Base-by-base conservation (phyloP, 2,888 invertebrate genomes). In the Drosophila infuscata region DNA sequence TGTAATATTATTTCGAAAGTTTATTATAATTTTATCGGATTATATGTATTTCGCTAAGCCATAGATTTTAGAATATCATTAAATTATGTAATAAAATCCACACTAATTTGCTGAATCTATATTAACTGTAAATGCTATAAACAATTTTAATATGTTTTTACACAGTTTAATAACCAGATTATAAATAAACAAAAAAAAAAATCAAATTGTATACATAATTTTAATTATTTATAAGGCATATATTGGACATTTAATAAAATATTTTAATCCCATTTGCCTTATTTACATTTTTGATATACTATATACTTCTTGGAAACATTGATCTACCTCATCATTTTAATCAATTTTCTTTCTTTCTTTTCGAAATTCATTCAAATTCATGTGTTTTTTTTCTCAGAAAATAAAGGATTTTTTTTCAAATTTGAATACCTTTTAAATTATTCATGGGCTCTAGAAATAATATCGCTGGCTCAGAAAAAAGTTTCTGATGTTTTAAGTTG, bases 251-350 rank as follows among this genome's bases (percentile, higher is more conserved):
- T 7, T 15, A 46, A 0, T 46, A 0, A 25, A 25, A 25, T 8
- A 46, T 25, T 25, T 20, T 0, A 7, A 12, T 12, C 12, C 0
- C 7, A 46, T 7, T 20, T 15, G 3, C 12, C 7, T 20, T 0
- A 30, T 49, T 4, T 30, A 17, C 49, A 5, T 29, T 3, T 5
- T 49, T 2, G 15, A 29, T 17, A 29, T 12, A 12, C 12, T 7
- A 1, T 41, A 11, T 41, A 41, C 11, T 4, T n/a, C 4, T 8
- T 25, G 25, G n/a, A 3, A 9, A n/a, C 41, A n/a, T 41, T 20
- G 11, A 43, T 2, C 43, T n/a, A 41, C 0, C 9, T 43, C 20
- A 0, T 11, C 5, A 11, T 9, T n/a, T 9, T 4, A 41, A 41
- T n/a, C 2, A 11, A 41, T 41, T 41, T n/a, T 4, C n/a, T 11